Evolutionary conservation across 1,140 invertebrate species (phyloP).

Genomic region (Drosophila albomicans): DNA sequence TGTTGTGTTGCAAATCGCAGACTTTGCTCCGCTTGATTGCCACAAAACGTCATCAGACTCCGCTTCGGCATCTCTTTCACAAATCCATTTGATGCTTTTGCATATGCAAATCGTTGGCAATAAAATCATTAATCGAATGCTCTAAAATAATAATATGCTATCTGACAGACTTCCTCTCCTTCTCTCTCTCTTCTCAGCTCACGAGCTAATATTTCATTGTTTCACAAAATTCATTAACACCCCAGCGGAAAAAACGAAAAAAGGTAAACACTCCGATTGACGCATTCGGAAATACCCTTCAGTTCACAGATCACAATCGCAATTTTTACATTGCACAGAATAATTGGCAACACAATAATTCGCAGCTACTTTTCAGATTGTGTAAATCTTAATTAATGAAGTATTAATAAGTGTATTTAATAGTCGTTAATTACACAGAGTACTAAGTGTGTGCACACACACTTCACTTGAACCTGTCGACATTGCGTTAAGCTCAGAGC

Average conservation of each 20-base stretch:
- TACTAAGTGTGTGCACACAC: neutral
- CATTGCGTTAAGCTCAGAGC: conserved; percentile 4
- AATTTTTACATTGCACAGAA: neutral
- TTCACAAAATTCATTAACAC: conserved; percentile 57
- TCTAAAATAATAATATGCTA: neutral
- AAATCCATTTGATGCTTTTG: conserved; percentile 40
- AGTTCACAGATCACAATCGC: conserved; percentile 2
- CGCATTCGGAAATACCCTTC: conserved; percentile 16
- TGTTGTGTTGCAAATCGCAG: conserved; percentile 58
- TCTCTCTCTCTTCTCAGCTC: neutral
- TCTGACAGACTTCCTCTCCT: neutral
- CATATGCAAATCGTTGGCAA: conserved; percentile 51
- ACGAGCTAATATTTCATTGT: neutral
- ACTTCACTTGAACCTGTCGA: conserved; percentile 16
- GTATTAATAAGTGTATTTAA: conserved; percentile 25
- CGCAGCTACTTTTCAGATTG: no score
- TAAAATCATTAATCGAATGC: conserved; percentile 32
- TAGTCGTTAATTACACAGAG: conserved; percentile 33
- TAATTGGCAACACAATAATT: no score
- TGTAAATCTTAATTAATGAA: conserved; percentile 8
- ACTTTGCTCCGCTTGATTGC: conserved; percentile 53
- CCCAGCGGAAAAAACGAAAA: neutral
- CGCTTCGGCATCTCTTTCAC: conserved; percentile 20
- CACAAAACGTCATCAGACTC: conserved; percentile 30
- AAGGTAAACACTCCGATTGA: conserved; percentile 4